phyloP scores from a whole-genome alignment of 2,113 vertebrate genomes.

The Sigmodon hispidus region DNA sequence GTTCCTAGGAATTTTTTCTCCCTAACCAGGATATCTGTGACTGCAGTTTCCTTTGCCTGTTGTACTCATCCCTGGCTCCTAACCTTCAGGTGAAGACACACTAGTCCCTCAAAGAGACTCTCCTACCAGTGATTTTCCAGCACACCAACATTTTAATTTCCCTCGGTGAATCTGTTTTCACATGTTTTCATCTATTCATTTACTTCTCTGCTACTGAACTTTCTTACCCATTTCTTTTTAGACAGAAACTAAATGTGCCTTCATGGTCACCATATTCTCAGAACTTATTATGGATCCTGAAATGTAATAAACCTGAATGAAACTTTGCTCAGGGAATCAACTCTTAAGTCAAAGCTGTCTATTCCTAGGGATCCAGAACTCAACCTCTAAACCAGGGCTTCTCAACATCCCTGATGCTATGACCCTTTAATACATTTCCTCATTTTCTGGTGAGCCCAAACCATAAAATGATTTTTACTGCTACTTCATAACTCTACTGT shows the following conservation, averaged over 20 bases:
- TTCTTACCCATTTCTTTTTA: not conserved
- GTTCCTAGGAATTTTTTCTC: not conserved
- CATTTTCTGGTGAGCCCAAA: no score
- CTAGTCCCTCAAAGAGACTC: not conserved
- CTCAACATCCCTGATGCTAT: not conserved
- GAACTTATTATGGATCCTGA: not conserved
- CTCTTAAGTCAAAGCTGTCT: not conserved
- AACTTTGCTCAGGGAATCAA: not conserved
- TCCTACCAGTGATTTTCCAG: not conserved
- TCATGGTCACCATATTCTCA: not conserved
- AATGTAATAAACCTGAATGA: not conserved
- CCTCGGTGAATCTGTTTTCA: not conserved
- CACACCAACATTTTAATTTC: not conserved
- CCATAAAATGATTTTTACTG: not conserved
- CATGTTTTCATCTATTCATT: not conserved
- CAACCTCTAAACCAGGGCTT: not conserved
- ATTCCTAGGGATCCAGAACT: not conserved
- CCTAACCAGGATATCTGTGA: not conserved
- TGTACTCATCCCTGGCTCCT: not conserved
- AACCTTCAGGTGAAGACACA: not conserved
- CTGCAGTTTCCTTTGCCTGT: not conserved
- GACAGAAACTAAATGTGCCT: not conserved
- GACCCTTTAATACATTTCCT: not conserved
- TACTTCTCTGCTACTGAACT: not conserved
- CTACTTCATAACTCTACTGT: not conserved